phyloP scores from a whole-genome alignment of 2,888 invertebrate genomes.

The Flexamia atlantica region DNA sequence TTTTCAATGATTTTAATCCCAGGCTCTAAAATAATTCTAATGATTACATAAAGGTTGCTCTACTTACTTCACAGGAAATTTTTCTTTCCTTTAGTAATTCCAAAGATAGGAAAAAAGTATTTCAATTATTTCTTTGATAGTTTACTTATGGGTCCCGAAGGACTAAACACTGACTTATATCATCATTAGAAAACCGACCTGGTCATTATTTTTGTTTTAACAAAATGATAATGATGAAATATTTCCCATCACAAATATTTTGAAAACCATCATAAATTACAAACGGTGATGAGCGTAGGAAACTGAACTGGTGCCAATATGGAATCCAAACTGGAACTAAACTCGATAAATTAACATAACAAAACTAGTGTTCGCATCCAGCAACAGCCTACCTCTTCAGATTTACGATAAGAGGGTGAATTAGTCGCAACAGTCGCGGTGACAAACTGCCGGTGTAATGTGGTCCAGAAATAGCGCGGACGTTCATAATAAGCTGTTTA shows the following conservation, averaged over 20 bases:
- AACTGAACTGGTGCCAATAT: background rate
- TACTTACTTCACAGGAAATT: too few species aligned
- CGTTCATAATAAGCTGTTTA: background rate
- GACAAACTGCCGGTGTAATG: slow-evolving; percentile 12
- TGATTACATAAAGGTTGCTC: too few species aligned
- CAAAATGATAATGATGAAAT: background rate
- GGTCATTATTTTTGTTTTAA: background rate
- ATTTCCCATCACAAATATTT: background rate
- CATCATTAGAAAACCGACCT: background rate
- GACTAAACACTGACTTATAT: too few species aligned
- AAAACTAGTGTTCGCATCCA: background rate
- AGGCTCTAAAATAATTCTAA: too few species aligned
- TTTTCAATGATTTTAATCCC: too few species aligned
- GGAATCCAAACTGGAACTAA: background rate
- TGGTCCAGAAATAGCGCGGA: background rate
- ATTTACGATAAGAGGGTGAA: slow-evolving; percentile 13
- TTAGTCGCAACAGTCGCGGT: slow-evolving; percentile 18
- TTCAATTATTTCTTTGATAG: too few species aligned
- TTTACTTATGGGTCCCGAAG: too few species aligned
- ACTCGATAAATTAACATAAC: slow-evolving; percentile 36
- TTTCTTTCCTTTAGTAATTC: too few species aligned
- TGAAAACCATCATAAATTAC: slow-evolving; percentile 12
- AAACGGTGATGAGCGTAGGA: background rate
- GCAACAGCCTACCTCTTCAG: slow-evolving; percentile 6
- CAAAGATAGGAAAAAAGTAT: too few species aligned